Base-by-base conservation (phyloP, 2,113 vertebrate genomes). In the Sterna hirundo region DNA sequence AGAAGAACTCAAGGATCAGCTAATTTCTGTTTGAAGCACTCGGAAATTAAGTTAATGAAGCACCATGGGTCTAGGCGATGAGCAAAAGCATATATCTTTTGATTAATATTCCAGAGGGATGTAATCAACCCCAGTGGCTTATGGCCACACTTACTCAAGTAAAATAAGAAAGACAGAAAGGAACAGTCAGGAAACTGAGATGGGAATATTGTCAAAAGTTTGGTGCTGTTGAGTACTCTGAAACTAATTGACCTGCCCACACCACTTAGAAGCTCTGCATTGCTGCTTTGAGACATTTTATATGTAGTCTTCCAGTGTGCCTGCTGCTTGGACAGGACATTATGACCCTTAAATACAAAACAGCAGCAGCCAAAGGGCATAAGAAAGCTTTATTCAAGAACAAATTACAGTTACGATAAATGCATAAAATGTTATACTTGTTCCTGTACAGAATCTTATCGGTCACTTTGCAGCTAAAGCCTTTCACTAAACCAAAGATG, bases 11-110 rank as follows among this genome's bases (percentile, higher is more conserved):
- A 12, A 83, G 36, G 27, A 34, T 80, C 14, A 86, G 49, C 55
- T 80, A 49, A 77, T 81, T 86, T 40, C 17, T 86, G 16, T 80
- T 83, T 77, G 58, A 93, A 75, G 40, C 29, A 38, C 54, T 74
- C 92, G 46, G n/a, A 96, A 86, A 74, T 88, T 38, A 80, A 71
- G 42, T 61, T 95, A 81, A 94, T 87, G 88, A 90, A 80, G 71
- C 36, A 69, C 79, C 6, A 8, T 52, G 62, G 58, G 90, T 83
- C 40, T 65, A 85, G 21, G 8, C 1, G 1, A 18, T 66, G 68
- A 83, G 54, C 32, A 70, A 72, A 90, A 86, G 13, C 5, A 26
- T 82, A 44, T 83, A 47, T 44, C 22, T 55, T 54, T 88, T 9
- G 4, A 62, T 80, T 86, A 80, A 19, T 82, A 81, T 92, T 83